Evolutionary conservation across 2,888 invertebrate species (phyloP).

Genomic region (Patella ulyssiponensis): DNA sequence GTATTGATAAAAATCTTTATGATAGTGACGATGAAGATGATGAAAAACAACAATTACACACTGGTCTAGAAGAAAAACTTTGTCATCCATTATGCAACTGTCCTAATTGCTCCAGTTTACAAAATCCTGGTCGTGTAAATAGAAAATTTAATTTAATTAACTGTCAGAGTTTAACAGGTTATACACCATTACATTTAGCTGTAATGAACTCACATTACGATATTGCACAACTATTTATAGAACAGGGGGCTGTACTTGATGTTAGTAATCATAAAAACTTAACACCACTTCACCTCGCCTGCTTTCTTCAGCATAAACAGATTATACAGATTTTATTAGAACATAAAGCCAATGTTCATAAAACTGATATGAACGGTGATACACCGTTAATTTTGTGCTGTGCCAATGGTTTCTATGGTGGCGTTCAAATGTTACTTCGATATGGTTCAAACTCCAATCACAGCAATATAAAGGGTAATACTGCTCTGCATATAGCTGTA

Average conservation of each 20-base stretch:
- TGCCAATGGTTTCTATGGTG: slow-evolving; percentile 49
- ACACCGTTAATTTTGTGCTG: slow-evolving; percentile 65
- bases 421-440: slow-evolving; percentile 55
- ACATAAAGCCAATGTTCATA: slow-evolving; percentile 55
- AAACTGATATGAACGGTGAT: slow-evolving; percentile 60
- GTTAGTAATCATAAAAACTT: slow-evolving; percentile 50
- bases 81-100: slow-evolving; percentile 72
- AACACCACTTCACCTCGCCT: slow-evolving; percentile 66
- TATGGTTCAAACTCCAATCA: slow-evolving; percentile 37
- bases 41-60: slow-evolving; percentile 39
- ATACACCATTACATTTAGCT: slow-evolving; percentile 64
- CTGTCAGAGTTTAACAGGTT: slow-evolving; percentile 58
- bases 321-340: slow-evolving; percentile 53
- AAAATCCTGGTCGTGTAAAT: slow-evolving; percentile 51
- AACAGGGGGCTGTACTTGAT: slow-evolving; percentile 60
- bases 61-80: slow-evolving; percentile 37
- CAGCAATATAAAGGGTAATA: slow-evolving; percentile 49
- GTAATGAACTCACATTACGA: slow-evolving; percentile 56
- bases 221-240: slow-evolving; percentile 58
- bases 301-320: slow-evolving; percentile 49
- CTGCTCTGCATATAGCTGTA: slow-evolving; percentile 61
- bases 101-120: slow-evolving; percentile 61
- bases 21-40: slow-evolving; percentile 35
- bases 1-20: slow-evolving; percentile 43
- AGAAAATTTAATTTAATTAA: slow-evolving; percentile 46